Evolutionary conservation across 1,140 invertebrate species (phyloP).

Genomic region (Zaprionus kolodkinae): DNA sequence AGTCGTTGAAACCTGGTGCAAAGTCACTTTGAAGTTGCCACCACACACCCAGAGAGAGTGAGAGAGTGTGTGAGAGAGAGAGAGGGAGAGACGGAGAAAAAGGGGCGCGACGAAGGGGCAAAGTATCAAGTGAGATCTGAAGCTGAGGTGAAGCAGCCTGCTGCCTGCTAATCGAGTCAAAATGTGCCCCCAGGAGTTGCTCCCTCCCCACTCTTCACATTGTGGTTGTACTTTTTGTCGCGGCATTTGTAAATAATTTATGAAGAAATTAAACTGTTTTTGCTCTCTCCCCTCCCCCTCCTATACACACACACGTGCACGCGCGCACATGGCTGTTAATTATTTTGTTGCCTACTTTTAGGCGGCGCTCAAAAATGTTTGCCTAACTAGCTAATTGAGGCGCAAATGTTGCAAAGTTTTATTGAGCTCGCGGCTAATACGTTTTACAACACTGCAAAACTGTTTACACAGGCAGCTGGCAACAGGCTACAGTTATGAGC

Average conservation of each 20-base stretch:
- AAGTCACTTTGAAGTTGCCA: constrained; percentile 51
- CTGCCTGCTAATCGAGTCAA: constrained; percentile 58
- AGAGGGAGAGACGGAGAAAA: not conserved
- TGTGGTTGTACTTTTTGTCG: constrained; percentile 40
- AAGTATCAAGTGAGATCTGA: not conserved
- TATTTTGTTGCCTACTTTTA: constrained; percentile 22
- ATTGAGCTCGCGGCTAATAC: constrained; percentile 14
- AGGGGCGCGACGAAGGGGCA: not conserved
- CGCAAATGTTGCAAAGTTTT: constrained; percentile 29
- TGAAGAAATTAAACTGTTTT: constrained; percentile 53
- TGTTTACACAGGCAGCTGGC: constrained; percentile 12
- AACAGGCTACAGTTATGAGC: constrained; percentile 13
- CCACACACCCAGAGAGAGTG: not conserved
- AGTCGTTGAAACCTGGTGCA: constrained; percentile 19
- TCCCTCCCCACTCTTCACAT: constrained; percentile 14
- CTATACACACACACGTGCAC: not conserved
- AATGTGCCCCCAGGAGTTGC: constrained; percentile 41
- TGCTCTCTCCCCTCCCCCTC: constrained; percentile 19
- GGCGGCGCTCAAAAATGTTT: constrained; percentile 2
- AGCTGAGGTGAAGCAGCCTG: not conserved
- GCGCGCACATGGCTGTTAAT: constrained; percentile 10
- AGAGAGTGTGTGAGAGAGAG: no score
- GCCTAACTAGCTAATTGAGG: constrained; percentile 30
- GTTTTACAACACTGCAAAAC: constrained; percentile 9
- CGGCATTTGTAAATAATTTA: constrained; percentile 52